Base-by-base conservation (phyloP, 2,888 invertebrate genomes). In the Neocrepidodera transversa region DNA sequence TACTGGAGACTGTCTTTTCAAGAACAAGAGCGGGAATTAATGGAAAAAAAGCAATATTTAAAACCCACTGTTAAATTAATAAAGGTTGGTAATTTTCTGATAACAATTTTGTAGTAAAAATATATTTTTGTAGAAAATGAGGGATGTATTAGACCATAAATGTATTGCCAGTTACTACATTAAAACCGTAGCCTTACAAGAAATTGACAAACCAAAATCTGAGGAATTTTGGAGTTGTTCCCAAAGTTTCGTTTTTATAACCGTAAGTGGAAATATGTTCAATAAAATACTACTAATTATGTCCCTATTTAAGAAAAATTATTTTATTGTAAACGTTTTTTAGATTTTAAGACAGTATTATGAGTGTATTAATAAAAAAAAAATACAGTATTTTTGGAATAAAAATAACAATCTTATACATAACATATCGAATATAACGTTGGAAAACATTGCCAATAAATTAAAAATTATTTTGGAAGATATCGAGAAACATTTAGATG, bases 1-100 rank as follows among this genome's bases (percentile, higher is more conserved):
- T 80, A 81, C 66, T 86, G 86, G 86, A 76, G 85, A 11, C 78
- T 84, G n/a, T 83, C 84, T 7, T 85, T 85, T 71, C 85, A 84
- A 63, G 80, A 82, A 50, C 82, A 82, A 61, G 86, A 86, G 70
- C 78, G 80, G 17, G 79, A 81, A 20, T 68, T 84, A 62, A 79
- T 86, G 51, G 76, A 80, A 57, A 80, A 80, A 13, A 79, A 79
- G 64, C 71, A 78, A 30, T 76, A 76, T 14, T 66, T 84, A 49
- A 84, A 84, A 71, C 79, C 75, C 13, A 78, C 80, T 4, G 79
- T 84, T 17, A 75, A 81, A 72, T 65, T 83, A 74, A 79, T 83
- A 50, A 75, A 75, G 68, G 74, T n/a, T n/a, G n/a, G n/a, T 72
- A 54, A 28, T 32, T 32, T 18, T n/a, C n/a, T n/a, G n/a, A 18